phyloP scores from a whole-genome alignment of 2,113 vertebrate species.

The Sardina pilchardus region DNA sequence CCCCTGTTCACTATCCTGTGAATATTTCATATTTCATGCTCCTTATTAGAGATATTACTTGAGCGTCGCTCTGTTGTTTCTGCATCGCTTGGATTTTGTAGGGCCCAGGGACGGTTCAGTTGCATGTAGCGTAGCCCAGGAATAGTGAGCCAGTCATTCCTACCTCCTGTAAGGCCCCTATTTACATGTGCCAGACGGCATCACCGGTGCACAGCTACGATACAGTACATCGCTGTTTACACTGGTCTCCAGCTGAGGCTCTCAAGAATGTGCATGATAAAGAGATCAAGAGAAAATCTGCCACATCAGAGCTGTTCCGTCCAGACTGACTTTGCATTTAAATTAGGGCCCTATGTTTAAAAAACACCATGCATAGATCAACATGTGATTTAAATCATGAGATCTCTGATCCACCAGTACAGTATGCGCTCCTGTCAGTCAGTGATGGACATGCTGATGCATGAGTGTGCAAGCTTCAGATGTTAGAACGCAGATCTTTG shows the following conservation, averaged over 20 bases:
- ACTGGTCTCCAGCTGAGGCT: no score
- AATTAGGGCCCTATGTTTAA: no score
- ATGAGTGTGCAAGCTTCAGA: not conserved
- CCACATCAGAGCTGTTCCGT: no score
- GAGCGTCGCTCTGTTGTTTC: not conserved
- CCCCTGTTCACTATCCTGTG: not conserved
- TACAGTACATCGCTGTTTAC: no score
- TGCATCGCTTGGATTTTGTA: not conserved
- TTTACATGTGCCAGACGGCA: no score
- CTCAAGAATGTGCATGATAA: no score
- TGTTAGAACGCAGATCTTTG: not conserved
- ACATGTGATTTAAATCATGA: not conserved
- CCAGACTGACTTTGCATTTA: no score
- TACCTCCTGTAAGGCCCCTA: no score
- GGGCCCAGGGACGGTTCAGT: not conserved
- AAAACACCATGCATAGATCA: not conserved
- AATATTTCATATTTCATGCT: constrained; percentile 49
- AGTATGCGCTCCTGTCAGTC: not conserved
- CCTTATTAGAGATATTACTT: constrained; percentile 30
- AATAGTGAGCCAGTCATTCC: not conserved
- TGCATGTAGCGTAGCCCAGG: not conserved
- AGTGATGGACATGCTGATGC: not conserved
- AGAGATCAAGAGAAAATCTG: no score
- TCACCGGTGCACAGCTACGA: no score
- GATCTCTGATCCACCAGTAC: not conserved